Conservation (phyloP, 2,888 invertebrate genomes). For the Biston stratarius region DNA sequence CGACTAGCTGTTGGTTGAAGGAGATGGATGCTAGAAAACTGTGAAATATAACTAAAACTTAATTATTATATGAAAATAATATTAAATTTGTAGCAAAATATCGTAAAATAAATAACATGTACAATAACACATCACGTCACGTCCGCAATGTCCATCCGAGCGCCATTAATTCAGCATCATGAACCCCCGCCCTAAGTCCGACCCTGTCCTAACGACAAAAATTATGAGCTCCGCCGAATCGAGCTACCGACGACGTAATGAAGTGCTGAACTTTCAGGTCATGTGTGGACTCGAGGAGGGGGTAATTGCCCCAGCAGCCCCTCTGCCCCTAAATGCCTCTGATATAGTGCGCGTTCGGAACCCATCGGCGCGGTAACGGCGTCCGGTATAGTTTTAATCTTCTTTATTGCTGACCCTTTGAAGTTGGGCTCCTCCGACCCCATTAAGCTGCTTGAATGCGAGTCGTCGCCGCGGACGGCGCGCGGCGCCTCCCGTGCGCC, state of each 20-base stretch:
- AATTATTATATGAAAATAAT: background rate
- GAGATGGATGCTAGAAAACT: too few species aligned
- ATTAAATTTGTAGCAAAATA: background rate
- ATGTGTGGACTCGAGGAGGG: conserved; percentile 65
- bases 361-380: conserved; percentile 67
- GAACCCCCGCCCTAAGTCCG: conserved; percentile 32
- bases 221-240: conserved; percentile 70
- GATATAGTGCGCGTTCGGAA: conserved; percentile 70
- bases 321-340: conserved; percentile 47
- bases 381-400: conserved; percentile 79
- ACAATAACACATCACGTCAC: conserved; percentile 18
- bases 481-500: conserved; percentile 30
- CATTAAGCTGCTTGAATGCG: conserved; percentile 56
- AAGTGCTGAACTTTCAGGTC: conserved; percentile 81
- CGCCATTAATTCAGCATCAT: conserved; percentile 36
- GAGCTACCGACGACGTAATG: conserved; percentile 76
- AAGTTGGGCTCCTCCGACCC: conserved; percentile 61
- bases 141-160: conserved; percentile 43
- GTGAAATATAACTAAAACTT: background rate
- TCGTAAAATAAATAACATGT: background rate
- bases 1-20: too few species aligned
- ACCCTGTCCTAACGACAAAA: conserved; percentile 52
- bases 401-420: conserved; percentile 78
- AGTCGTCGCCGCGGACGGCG: conserved; percentile 32
- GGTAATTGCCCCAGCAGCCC: conserved; percentile 60